Conservation (phyloP, 2,797 vertebrate genomes). For the Myotis daubentonii region DNA sequence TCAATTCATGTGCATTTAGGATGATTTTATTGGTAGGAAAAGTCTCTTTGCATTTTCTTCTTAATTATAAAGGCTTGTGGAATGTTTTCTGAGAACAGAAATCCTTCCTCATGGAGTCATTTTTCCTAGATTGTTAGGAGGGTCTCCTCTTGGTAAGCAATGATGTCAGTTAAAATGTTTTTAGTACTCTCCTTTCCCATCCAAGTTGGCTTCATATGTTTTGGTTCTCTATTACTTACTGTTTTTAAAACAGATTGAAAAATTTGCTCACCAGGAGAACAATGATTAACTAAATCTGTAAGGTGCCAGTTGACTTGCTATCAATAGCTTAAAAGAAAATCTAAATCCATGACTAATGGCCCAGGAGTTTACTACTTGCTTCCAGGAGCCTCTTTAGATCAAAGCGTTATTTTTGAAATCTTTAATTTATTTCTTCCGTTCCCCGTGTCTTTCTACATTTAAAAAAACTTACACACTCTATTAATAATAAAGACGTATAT, state of each 20-base stretch:
- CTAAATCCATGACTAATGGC: constrained; percentile 37
- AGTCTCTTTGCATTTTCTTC: constrained; percentile 37
- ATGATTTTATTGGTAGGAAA: constrained; percentile 29
- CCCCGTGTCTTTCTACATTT: not conserved
- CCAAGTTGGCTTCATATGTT: constrained; percentile 31
- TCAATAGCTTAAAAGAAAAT: constrained; percentile 62
- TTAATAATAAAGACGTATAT: constrained; percentile 27
- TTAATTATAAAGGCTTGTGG: constrained; percentile 54
- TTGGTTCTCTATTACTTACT: constrained; percentile 10
- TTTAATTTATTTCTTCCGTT: constrained; percentile 13
- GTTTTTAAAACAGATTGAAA: constrained; percentile 62
- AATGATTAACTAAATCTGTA: constrained; percentile 71
- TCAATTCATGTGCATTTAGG: not conserved
- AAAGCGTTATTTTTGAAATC: constrained; percentile 52
- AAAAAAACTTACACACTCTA: not conserved
- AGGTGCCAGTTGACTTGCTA: constrained; percentile 61
- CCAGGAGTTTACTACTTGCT: constrained; percentile 11
- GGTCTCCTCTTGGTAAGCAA: constrained; percentile 53
- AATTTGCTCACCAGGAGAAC: constrained; percentile 41
- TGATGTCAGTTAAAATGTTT: constrained; percentile 40
- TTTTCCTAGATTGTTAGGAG: constrained; percentile 53
- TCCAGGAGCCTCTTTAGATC: constrained; percentile 20
- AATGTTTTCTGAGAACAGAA: constrained; percentile 61
- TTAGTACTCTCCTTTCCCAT: not conserved
- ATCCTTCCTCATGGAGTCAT: constrained; percentile 39